Percentiles rank a stretch among this genome's conserved stretches.
These are phyloP conservation scores for Zaprionus gabonicus DNA, from an alignment of 1,140 invertebrate species.

Conservation along the genomic window DNA sequence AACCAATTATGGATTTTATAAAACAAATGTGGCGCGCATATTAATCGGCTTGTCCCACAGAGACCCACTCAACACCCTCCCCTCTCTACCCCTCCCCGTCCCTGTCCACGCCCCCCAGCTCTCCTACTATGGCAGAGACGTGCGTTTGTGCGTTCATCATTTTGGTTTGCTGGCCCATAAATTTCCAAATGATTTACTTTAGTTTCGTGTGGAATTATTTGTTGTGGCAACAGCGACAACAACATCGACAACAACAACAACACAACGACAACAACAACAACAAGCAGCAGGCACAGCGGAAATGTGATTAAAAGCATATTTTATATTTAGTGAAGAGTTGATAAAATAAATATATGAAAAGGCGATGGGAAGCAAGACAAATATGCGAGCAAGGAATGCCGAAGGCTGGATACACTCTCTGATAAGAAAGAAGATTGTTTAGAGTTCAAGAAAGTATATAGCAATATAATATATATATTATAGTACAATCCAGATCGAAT, in stretches of 20 bases:
- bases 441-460: not conserved
- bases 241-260: conserved; percentile 32
- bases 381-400: not conserved
- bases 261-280: conserved; percentile 12
- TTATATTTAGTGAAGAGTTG: conserved; percentile 66
- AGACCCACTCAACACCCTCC: not conserved
- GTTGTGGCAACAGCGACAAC: conserved; percentile 45
- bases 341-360: conserved; percentile 35
- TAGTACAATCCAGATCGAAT: too few species aligned
- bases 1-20: conserved; percentile 84
- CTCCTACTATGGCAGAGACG: conserved; percentile 33
- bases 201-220: conserved; percentile 84
- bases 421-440: not conserved
- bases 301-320: conserved; percentile 83
- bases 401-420: conserved; percentile 11
- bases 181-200: conserved; percentile 84
- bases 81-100: not conserved
- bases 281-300: conserved; percentile 54
- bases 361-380: not conserved
- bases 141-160: conserved; percentile 60
- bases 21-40: conserved; percentile 82
- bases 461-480: not conserved
- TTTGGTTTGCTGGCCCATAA: conserved; percentile 72
- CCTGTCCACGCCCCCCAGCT: not conserved
- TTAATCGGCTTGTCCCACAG: conserved; percentile 59